phyloP scores from a whole-genome alignment of 2,888 invertebrate genomes.

The Toxonevra muliebris region DNA sequence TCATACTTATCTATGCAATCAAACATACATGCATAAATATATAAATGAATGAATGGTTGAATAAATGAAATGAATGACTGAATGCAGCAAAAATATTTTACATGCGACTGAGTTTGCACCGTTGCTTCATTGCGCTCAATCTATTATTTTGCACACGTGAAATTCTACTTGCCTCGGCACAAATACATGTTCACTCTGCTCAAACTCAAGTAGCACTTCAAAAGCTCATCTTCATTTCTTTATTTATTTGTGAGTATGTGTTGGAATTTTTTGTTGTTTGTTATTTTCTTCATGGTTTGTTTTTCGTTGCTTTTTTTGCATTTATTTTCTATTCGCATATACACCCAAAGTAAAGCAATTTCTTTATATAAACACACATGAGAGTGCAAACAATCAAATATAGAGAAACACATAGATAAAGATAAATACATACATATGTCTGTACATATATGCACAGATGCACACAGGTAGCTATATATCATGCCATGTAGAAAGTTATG shows the following conservation, averaged over 20 bases:
- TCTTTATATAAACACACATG: conserved; percentile 56
- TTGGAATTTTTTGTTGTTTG: conserved; percentile 6
- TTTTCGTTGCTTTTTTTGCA: background rate
- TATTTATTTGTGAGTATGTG: conserved; percentile 51
- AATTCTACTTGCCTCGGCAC: background rate
- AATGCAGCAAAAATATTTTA: background rate
- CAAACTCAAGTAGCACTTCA: conserved; percentile 1
- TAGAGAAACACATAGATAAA: background rate
- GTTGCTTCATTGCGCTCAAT: conserved; percentile 31
- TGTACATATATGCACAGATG: background rate
- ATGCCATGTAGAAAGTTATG: no score
- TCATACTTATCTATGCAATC: no score
- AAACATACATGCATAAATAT: no score
- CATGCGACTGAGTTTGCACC: background rate
- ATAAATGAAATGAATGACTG: no score
- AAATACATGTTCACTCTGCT: background rate
- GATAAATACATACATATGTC: background rate
- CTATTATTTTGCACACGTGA: conserved; percentile 32
- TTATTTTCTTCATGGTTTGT: conserved; percentile 26
- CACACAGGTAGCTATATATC: no score
- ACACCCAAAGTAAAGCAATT: conserved; percentile 53
- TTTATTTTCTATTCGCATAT: background rate
- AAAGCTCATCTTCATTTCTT: conserved; percentile 57
- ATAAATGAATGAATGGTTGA: no score
- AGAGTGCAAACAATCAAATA: background rate